Evolutionary conservation across 2,113 vertebrate genomes (phyloP), one percentile per base, ranked within the genome.

Genomic region (Anarrhichthys ocellatus): DNA sequence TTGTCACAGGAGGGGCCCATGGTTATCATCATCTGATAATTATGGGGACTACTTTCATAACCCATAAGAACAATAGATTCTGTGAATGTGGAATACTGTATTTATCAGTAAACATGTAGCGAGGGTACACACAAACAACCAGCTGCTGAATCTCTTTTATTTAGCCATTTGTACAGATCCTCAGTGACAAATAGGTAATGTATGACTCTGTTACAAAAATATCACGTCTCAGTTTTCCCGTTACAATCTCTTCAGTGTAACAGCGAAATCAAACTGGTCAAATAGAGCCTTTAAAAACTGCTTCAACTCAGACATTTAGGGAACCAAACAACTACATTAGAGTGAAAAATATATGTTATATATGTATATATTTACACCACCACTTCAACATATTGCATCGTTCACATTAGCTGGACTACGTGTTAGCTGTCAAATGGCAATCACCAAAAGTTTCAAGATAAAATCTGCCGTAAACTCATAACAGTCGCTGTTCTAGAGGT

Each of bases 301-400:
- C 20, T 48, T 15, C 27, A 78, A 84, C 42, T 6, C 58, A 56
- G n/a, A 84, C 76, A 76, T 70, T 78, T 54, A 75, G 56, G 56
- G 48, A 42, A 82, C 56, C 52, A 80, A 59, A 61, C 67, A 3
- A 68, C 64, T 71, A 85, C 36, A 64, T 72, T 29, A 80, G 52
- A 83, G 62, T 67, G 40, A 85, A 87, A 90, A 88, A 89, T 58
- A 88, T 46, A 75, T 38, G n/a, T 20, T 73, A 32, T 80, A 83
- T 29, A 34, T 61, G 18, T 78, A 50, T 50, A 85, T 73, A 86
- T 83, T 17, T 74, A 85, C 61, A 81, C 18, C 9, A 64, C 17
- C 58, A 80, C 76, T 75, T 81, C 75, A 80, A 88, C 82, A 87
- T 89, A 86, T 90, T 86, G 83, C 87, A 90, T 75, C 73, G 76